These are phyloP conservation scores for Calameuta filiformis DNA, from an alignment of 2,888 invertebrate species.

Conservation along the genomic window DNA sequence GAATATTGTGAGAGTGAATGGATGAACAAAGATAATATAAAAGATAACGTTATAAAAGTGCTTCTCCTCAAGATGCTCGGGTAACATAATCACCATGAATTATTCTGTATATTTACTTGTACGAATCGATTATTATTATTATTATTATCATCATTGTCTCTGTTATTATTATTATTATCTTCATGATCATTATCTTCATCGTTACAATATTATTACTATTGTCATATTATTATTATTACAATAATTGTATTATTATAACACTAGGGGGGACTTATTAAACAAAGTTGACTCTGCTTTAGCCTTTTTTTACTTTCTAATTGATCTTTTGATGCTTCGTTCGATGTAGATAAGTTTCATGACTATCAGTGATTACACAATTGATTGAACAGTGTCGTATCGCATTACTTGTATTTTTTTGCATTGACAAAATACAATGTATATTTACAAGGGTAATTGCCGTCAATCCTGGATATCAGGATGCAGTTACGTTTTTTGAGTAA, in stretches of 20 bases:
- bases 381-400: too few species aligned
- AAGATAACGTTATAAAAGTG: constrained; percentile 27
- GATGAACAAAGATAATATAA: constrained; percentile 19
- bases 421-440: too few species aligned
- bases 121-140: constrained; percentile 2
- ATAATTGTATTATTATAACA: constrained; percentile 35
- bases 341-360: too few species aligned
- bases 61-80: constrained; percentile 32
- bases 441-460: too few species aligned
- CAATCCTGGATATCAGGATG: too few species aligned
- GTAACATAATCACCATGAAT: constrained; percentile 35
- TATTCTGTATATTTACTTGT: constrained; percentile 34
- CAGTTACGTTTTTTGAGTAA: too few species aligned
- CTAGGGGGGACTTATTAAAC: constrained; percentile 35
- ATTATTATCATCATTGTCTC: constrained; percentile 7
- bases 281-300: constrained; percentile 32
- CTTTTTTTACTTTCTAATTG: too few species aligned
- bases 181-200: not conserved
- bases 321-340: too few species aligned
- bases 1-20: constrained; percentile 12
- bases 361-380: too few species aligned
- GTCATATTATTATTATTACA: constrained; percentile 27
- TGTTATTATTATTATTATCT: constrained; percentile 10
- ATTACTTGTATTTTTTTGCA: too few species aligned
- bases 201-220: too few species aligned